These are phyloP conservation scores for Dipodomys stephensi DNA, from an alignment of 2,113 vertebrate species.

Conservation along the genomic window DNA sequence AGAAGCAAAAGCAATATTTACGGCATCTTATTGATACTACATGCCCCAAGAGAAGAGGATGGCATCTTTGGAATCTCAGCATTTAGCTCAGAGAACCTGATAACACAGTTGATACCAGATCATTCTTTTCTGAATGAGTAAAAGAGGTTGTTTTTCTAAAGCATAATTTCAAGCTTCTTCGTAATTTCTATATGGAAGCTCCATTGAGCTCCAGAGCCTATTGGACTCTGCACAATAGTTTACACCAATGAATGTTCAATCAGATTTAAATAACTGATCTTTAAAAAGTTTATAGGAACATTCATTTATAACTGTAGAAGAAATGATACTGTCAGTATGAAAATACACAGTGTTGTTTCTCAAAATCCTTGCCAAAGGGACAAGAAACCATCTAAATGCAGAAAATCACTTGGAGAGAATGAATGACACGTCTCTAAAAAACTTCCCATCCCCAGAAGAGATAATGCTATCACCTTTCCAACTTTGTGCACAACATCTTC, in stretches of 20 bases:
- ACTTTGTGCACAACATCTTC: not conserved
- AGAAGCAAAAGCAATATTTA: not conserved
- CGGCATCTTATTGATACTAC: not conserved
- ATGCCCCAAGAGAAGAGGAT: not conserved
- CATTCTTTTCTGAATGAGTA: constrained; percentile 23
- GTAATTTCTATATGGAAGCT: constrained; percentile 8
- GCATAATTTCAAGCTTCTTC: not conserved
- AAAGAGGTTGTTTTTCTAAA: not conserved
- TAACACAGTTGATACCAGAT: not conserved
- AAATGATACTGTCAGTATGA: not conserved
- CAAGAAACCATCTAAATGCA: not conserved
- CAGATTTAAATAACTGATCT: not conserved
- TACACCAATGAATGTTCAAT: not conserved
- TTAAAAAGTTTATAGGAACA: not conserved
- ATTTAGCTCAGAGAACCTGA: not conserved
- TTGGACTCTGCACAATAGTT: not conserved
- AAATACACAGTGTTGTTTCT: not conserved
- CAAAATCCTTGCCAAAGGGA: not conserved
- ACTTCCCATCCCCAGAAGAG: not conserved
- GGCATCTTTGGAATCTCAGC: not conserved
- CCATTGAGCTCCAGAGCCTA: not conserved
- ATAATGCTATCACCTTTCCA: not conserved
- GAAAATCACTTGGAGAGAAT: not conserved
- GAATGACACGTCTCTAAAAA: not conserved
- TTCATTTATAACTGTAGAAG: not conserved